Base-by-base conservation (phyloP, 53 echinoderm and acorn worm genomes). In the Crossaster papposus region DNA sequence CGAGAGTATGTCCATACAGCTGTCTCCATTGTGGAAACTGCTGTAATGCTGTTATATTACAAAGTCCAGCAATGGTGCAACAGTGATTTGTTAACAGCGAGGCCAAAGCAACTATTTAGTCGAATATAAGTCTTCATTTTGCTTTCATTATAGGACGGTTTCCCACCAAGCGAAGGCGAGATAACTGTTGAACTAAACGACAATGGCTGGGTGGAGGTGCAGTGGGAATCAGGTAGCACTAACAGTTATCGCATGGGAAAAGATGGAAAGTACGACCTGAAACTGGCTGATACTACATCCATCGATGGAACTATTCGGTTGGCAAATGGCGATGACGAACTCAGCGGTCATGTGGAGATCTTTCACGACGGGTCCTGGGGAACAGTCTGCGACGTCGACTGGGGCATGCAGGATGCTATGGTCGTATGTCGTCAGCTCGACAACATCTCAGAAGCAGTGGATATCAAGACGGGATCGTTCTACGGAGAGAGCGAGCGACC, bases 211-310 rank as follows among this genome's bases (percentile, higher is more conserved):
- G 92, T 95, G 77, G 81, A 92, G 34, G 95, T 95, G 8, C 91
- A 93, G 68, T 95, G 95, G 95, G 95, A 95, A 23, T 92, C 93
- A 35, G 95, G 95, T 6, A 91, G 94, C n/a, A 97, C 94, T n/a
- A 94, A 97, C 94, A 94, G 93, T 30, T 95, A 97, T 86, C 91
- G 97, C 15, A 97, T 97, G 95, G 97, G 95, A 17, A 94, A 94
- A 51, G 95, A 94, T 37, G 97, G 95, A 30, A 97, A 97, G 82
- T 97, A 97, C 76, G 97, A 97, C 81, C 91, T 97, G 30, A 96
- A 97, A 78, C 75, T 97, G 8, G 96, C 94, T 30, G 97, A 73
- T 2, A 24, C 38, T 78, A 24, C 36, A 6, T 10, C 58, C 1
- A 5, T 44, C 5, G 44, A 44, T 9, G 44, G 44, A 44, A 7